phyloP scores from a whole-genome alignment of 2,888 invertebrate genomes.

The Eilema griseolum region DNA sequence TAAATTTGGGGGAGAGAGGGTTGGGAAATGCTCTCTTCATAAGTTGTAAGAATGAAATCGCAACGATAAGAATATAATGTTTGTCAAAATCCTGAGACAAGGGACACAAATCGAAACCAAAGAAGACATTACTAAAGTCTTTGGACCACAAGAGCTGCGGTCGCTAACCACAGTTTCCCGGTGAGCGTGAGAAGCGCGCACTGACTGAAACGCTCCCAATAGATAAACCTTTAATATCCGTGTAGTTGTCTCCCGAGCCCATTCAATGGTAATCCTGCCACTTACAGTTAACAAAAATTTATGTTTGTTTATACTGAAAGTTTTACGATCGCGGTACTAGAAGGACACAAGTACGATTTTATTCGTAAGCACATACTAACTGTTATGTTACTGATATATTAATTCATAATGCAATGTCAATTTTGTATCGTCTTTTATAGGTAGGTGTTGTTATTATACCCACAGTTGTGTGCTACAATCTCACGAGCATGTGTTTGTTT shows the following conservation, averaged over 20 bases:
- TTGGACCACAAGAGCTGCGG: conserved; percentile 3
- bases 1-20: no score
- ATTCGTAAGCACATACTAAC: background rate
- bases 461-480: background rate
- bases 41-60: background rate
- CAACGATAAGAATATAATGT: background rate
- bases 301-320: background rate
- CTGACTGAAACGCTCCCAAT: conserved; percentile 10
- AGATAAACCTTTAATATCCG: conserved; percentile 19
- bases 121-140: conserved; percentile 5
- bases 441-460: background rate
- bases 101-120: background rate
- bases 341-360: background rate
- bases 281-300: background rate
- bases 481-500: background rate
- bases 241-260: conserved; percentile 1
- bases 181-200: conserved; percentile 18
- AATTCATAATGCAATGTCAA: background rate
- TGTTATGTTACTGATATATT: background rate
- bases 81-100: background rate
- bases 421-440: background rate
- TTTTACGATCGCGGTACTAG: background rate
- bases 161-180: conserved; percentile 11
- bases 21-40: no score
- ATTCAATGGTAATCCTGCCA: conserved; percentile 16